Conservation (phyloP, 2,113 vertebrate genomes). For the Spermophilus dauricus region DNA sequence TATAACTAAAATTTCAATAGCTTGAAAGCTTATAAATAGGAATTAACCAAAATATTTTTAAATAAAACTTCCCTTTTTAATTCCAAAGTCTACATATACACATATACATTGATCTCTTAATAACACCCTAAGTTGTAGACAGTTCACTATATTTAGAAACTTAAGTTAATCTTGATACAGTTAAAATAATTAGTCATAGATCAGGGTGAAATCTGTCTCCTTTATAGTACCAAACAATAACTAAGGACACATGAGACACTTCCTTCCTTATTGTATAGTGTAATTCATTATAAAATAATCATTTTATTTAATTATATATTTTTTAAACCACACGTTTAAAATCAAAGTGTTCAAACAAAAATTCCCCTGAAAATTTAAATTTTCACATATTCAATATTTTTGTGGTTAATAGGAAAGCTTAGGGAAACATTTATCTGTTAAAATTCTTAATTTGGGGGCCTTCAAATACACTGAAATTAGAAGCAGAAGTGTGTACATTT, state of each 20-base stretch:
- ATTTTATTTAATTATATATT: slow-evolving; percentile 54
- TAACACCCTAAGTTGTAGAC: slow-evolving; percentile 35
- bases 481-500: neutral
- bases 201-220: slow-evolving; percentile 47
- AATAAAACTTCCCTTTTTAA: slow-evolving; percentile 43
- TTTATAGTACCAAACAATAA: slow-evolving; percentile 13
- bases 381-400: neutral
- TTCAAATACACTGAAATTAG: neutral
- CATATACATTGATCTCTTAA: slow-evolving; percentile 30
- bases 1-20: neutral
- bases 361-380: slow-evolving; percentile 34
- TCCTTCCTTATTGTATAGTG: slow-evolving; percentile 22
- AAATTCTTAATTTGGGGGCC: neutral
- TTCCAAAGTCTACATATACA: slow-evolving; percentile 48
- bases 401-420: neutral
- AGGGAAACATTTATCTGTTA: slow-evolving; percentile 1
- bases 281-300: slow-evolving; percentile 44
- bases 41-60: slow-evolving; percentile 56
- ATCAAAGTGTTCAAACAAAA: slow-evolving; percentile 72
- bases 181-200: slow-evolving; percentile 36
- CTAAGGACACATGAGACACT: neutral
- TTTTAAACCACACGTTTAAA: slow-evolving; percentile 44
- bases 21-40: slow-evolving; percentile 25
- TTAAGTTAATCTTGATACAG: neutral
- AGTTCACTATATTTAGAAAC: slow-evolving; percentile 41